phyloP scores from a whole-genome alignment of 2,888 invertebrate genomes.

The Thalpophila matura region DNA sequence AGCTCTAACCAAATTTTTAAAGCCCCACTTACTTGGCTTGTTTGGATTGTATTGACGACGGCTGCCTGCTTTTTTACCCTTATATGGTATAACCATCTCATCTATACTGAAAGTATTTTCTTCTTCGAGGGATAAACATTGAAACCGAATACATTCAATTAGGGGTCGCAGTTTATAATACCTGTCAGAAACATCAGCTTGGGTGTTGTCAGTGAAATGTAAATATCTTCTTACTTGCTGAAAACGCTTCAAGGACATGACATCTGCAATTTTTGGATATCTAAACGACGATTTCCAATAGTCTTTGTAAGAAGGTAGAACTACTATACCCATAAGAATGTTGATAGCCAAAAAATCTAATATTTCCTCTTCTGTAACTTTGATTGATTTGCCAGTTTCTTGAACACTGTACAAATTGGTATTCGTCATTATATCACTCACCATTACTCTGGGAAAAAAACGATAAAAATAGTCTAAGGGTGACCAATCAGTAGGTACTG shows the following conservation, averaged over 20 bases:
- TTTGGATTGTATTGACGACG: conserved; percentile 69
- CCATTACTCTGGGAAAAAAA: not conserved
- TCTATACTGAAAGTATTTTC: conserved; percentile 25
- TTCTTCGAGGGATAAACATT: conserved; percentile 28
- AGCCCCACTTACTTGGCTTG: conserved; percentile 72
- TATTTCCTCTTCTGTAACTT: conserved; percentile 52
- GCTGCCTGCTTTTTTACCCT: conserved; percentile 64
- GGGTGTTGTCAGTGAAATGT: conserved; percentile 65
- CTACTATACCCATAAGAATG: conserved; percentile 66
- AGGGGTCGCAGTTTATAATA: conserved; percentile 45
- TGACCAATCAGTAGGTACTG: conserved; percentile 10
- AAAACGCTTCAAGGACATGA: conserved; percentile 65
- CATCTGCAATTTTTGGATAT: not conserved
- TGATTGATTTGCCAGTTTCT: conserved; percentile 24
- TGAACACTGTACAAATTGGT: conserved; percentile 32
- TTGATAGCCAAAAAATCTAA: conserved; percentile 64
- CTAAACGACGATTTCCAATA: conserved; percentile 52
- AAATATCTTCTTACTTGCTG: conserved; percentile 60
- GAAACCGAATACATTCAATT: conserved; percentile 2
- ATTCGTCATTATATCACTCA: conserved; percentile 6
- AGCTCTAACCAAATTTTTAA: conserved; percentile 66
- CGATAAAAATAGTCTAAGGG: conserved; percentile 15
- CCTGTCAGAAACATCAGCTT: conserved; percentile 37
- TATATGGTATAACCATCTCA: conserved; percentile 41
- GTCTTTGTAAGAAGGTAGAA: conserved; percentile 60